Conservation (phyloP, 2,113 vertebrate genomes). For the Sinocyclocheilus anophthalmus region DNA sequence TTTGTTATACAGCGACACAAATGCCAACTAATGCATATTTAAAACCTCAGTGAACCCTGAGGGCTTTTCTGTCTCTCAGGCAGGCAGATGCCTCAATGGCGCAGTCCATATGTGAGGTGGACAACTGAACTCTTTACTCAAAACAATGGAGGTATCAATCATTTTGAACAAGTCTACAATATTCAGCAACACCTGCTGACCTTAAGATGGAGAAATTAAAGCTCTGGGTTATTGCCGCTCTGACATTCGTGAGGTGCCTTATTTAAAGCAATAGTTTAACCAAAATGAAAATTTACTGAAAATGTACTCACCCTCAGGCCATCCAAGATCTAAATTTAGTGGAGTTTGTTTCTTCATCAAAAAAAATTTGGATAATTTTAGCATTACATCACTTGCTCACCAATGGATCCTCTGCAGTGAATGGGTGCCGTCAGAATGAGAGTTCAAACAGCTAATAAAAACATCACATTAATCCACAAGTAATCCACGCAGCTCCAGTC, state of each 20-base stretch:
- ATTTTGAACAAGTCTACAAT: constrained; percentile 10
- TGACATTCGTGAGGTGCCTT: not conserved
- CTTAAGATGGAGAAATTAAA: constrained; percentile 1
- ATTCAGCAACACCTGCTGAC: constrained; percentile 29
- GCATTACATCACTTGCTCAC: too few relatives aligned
- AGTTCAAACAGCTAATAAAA: too few relatives aligned
- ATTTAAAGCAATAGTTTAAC: too few relatives aligned
- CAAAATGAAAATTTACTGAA: too few relatives aligned
- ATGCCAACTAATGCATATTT: constrained; percentile 63
- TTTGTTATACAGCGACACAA: constrained; percentile 40
- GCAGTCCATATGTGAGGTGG: constrained; percentile 12
- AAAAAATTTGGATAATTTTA: too few relatives aligned
- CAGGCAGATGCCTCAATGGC: constrained; percentile 27
- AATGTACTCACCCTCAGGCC: too few relatives aligned
- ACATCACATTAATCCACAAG: too few relatives aligned
- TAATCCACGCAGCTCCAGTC: too few relatives aligned
- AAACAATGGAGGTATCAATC: not conserved
- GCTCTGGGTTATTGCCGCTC: not conserved
- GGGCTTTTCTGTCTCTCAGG: constrained; percentile 51
- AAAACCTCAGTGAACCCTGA: constrained; percentile 58
- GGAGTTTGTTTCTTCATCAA: too few relatives aligned
- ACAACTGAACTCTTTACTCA: not conserved
- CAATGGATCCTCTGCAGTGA: too few relatives aligned
- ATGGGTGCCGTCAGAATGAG: too few relatives aligned
- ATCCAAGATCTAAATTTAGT: too few relatives aligned